phyloP scores from a whole-genome alignment of 2,888 invertebrate species.

The Osmoderma eremita region DNA sequence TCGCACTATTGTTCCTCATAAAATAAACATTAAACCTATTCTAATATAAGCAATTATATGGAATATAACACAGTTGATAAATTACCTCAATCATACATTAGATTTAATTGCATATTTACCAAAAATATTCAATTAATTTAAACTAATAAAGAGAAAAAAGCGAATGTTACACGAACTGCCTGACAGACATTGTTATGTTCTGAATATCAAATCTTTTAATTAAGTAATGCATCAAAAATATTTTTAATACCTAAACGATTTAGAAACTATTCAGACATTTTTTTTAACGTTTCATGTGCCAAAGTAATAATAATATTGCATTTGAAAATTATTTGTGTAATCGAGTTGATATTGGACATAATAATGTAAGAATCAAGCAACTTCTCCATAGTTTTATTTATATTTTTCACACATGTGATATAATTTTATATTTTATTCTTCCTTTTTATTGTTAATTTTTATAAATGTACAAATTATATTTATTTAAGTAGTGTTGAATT shows the following conservation, averaged over 20 bases:
- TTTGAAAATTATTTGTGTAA: neutral
- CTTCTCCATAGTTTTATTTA: constrained; percentile 34
- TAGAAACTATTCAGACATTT: neutral
- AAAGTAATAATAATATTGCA: constrained; percentile 7
- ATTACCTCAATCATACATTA: neutral
- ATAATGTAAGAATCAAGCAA: neutral
- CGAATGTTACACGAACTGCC: constrained; percentile 6
- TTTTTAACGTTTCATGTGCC: constrained; percentile 24
- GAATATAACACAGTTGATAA: too few relatives aligned
- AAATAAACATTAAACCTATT: too few relatives aligned
- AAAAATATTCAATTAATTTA: neutral
- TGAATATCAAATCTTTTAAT: constrained; percentile 16
- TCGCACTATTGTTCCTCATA: too few relatives aligned
- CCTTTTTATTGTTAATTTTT: constrained; percentile 40
- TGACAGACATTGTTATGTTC: constrained; percentile 15
- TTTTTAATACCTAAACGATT: neutral
- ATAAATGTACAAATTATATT: constrained; percentile 43
- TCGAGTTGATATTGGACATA: constrained; percentile 28
- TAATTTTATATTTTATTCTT: constrained; percentile 33
- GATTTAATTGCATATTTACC: neutral
- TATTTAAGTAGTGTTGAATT: constrained; percentile 42
- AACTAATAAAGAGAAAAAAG: neutral
- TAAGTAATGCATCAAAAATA: neutral
- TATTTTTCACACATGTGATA: constrained; percentile 41
- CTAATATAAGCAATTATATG: too few relatives aligned